Evolutionary conservation across 2,797 vertebrate genomes (phyloP), one percentile per base, ranked within the genome.

Genomic region (Sarcoramphus papa): DNA sequence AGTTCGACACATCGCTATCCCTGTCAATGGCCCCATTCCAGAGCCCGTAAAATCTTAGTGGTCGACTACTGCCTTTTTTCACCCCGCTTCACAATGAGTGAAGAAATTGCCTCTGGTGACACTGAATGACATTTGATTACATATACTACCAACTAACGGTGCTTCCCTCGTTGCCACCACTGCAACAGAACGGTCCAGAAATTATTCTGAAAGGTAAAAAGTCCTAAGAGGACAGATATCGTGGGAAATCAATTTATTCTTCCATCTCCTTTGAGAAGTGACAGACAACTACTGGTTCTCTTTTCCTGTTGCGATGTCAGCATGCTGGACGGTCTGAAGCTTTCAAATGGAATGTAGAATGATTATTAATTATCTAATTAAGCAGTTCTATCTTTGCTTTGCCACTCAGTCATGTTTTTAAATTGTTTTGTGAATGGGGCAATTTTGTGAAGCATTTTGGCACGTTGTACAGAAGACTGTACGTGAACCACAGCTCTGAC

Each of bases 131-230:
- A 43, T 35, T 27, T 62, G 41, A 17, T 33, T 45, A 50, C 1
- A 0, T 25, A 19, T 18, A 12, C 27, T 48, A 22, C 56, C 40
- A 43, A 30, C 16, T 50, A n/a, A 13, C 0, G 0, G 40, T 28
- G 43, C 73, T 65, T 74, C 62, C 67, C 51, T 35, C 5, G 0
- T 14, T 43, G n/a, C 56, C 35, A 31, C 51, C 37, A 9, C 47
- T 51, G 27, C 73, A 75, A 65, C 41, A 65, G 78, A 74, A 53
- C 48, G 33, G 45, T 67, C 59, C 53, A 81, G 70, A 53, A 67
- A 41, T 51, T 40, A 19, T 68, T 83, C 41, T 35, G 45, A 50
- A 60, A 82, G n/a, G 65, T 30, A 35, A 5, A 14, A 50, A 65
- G 51, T 31, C 33, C 22, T 30, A 50, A 43, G 51, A 80, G 45